Evolutionary conservation across 2,797 vertebrate species (phyloP).

Genomic region (Leptoclinus maculatus): DNA sequence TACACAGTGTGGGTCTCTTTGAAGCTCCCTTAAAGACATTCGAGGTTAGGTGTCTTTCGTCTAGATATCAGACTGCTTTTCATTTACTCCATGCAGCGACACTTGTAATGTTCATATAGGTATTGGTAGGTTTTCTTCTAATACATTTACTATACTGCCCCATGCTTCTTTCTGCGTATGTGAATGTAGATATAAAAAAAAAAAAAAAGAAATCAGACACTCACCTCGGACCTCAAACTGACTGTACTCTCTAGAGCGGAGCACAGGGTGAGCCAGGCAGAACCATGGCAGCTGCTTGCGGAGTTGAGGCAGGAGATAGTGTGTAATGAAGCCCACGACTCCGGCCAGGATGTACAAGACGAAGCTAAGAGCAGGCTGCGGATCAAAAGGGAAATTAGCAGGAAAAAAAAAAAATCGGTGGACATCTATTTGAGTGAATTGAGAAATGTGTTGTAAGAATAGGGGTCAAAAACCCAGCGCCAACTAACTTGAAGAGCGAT

Average conservation of each 20-base stretch:
- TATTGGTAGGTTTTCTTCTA: neutral
- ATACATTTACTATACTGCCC: neutral
- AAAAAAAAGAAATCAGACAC: conserved; percentile 47
- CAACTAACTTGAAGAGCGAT: conserved; percentile 90
- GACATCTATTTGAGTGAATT: neutral
- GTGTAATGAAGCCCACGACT: conserved; percentile 90
- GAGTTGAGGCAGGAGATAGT: conserved; percentile 93
- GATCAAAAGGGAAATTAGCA: conserved; percentile 15
- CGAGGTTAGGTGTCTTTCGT: conserved; percentile 22
- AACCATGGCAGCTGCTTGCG: conserved; percentile 95
- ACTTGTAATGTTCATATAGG: neutral
- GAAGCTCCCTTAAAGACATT: no score
- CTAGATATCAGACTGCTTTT: conserved; percentile 15
- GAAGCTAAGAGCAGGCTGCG: conserved; percentile 90
- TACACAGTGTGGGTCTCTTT: no score
- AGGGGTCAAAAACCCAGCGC: conserved; percentile 12
- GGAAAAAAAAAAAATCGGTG: neutral
- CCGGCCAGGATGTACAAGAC: conserved; percentile 91
- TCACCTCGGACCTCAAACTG: conserved; percentile 95
- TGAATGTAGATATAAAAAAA: neutral
- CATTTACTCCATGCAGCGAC: conserved; percentile 11
- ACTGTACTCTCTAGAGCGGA: conserved; percentile 92
- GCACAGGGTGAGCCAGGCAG: conserved; percentile 91
- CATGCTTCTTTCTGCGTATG: neutral
- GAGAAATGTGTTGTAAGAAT: conserved; percentile 2